Percentiles rank a stretch among this genome's conserved stretches.
phyloP scores from a whole-genome alignment of 2,113 vertebrate species.

The Percina caprodes region DNA sequence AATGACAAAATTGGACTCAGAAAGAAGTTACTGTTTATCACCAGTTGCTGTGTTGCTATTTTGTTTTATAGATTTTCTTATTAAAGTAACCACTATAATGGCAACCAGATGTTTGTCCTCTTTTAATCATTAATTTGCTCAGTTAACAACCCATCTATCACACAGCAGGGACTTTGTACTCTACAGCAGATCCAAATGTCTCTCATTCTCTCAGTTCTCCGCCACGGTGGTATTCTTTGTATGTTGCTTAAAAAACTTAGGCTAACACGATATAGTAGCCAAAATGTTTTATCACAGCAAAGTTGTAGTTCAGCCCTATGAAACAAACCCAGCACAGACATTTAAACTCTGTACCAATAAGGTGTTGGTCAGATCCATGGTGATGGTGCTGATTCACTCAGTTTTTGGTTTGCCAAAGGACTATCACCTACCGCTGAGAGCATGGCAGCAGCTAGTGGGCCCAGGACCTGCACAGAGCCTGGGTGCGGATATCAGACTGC shows the following conservation, averaged over 20 bases:
- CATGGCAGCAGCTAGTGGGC: conserved; percentile 26
- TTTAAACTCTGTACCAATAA: neutral
- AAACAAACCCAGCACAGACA: neutral
- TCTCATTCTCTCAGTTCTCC: neutral
- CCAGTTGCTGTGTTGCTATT: no score
- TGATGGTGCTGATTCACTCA: conserved; percentile 10
- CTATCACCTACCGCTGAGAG: conserved; percentile 30
- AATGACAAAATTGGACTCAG: no score
- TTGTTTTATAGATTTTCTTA: no score
- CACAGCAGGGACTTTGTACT: neutral
- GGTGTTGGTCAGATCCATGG: conserved; percentile 4
- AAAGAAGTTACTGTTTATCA: no score
- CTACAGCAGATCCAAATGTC: no score
- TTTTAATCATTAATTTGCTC: neutral
- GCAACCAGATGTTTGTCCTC: conserved; percentile 6
- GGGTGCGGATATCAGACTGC: conserved; percentile 38
- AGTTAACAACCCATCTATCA: neutral
- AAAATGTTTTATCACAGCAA: neutral
- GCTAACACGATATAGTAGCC: neutral
- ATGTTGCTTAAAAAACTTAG: neutral
- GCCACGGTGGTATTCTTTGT: neutral
- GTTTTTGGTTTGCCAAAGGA: conserved; percentile 22
- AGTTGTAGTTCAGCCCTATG: no score
- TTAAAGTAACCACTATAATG: neutral
- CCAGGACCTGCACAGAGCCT: conserved; percentile 15